Conservation (phyloP, 2,888 invertebrate genomes). For the Unio pictorum region DNA sequence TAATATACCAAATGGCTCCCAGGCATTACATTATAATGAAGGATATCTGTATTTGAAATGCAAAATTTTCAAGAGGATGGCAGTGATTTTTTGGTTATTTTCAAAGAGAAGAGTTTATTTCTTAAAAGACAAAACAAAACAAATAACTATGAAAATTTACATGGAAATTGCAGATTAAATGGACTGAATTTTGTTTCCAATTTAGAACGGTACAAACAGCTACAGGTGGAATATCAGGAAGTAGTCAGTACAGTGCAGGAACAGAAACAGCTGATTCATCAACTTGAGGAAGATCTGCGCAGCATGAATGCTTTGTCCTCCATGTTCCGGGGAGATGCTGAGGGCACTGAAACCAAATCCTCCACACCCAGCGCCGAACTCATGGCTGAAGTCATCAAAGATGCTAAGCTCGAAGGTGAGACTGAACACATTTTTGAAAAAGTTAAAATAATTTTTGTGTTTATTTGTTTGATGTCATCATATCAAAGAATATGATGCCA, state of each 20-base stretch:
- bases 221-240: constrained; percentile 64
- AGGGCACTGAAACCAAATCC: constrained; percentile 51
- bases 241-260: constrained; percentile 64
- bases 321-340: constrained; percentile 71
- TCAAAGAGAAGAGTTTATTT: too few species aligned
- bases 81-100: too few species aligned
- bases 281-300: constrained; percentile 72
- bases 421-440: too few species aligned
- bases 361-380: constrained; percentile 47
- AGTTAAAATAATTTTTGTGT: too few species aligned
- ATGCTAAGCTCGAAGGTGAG: constrained; percentile 30
- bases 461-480: too few species aligned
- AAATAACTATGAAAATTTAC: background rate
- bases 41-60: too few species aligned
- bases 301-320: constrained; percentile 71
- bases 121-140: too few species aligned
- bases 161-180: background rate
- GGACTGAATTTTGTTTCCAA: background rate
- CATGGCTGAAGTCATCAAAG: constrained; percentile 65
- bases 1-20: too few species aligned
- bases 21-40: too few species aligned
- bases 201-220: constrained; percentile 50
- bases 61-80: too few species aligned
- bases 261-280: constrained; percentile 69
- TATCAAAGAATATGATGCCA: too few species aligned